These are phyloP conservation scores for Oscheius sp. DNA, from an alignment of 2,888 invertebrate species.

Conservation along the genomic window DNA sequence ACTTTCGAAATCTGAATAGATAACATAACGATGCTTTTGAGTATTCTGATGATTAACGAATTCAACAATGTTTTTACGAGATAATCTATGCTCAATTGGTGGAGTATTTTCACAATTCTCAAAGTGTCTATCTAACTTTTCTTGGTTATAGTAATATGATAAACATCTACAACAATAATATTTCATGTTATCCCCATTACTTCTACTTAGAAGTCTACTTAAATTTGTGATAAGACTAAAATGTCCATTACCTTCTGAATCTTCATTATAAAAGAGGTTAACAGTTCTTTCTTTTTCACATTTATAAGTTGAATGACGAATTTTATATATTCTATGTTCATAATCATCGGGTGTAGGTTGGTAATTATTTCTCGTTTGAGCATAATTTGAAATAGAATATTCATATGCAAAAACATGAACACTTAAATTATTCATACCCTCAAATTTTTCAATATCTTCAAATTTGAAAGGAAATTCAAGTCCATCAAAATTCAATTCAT, in stretches of 20 bases:
- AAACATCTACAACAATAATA: constrained; percentile 40
- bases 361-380: too few relatives aligned
- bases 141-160: constrained; percentile 26
- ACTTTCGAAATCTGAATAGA: neutral
- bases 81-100: constrained; percentile 34
- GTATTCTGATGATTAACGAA: constrained; percentile 40
- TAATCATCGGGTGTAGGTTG: too few relatives aligned
- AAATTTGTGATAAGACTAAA: constrained; percentile 43
- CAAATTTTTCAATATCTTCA: constrained; percentile 38
- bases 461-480: constrained; percentile 35
- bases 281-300: constrained; percentile 27
- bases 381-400: too few relatives aligned
- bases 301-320: constrained; percentile 31
- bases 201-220: constrained; percentile 31
- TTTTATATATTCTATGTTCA: constrained; percentile 25
- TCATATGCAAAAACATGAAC: constrained; percentile 39
- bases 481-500: too few relatives aligned
- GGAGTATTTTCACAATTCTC: constrained; percentile 41
- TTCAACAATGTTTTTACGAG: constrained; percentile 32
- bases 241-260: constrained; percentile 36
- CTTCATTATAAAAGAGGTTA: constrained; percentile 39
- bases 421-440: constrained; percentile 43
- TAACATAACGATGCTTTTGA: constrained; percentile 48
- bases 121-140: constrained; percentile 31
- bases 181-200: constrained; percentile 31